Base-by-base conservation (phyloP, 1,140 invertebrate species). In the Drosophila arawakana region DNA sequence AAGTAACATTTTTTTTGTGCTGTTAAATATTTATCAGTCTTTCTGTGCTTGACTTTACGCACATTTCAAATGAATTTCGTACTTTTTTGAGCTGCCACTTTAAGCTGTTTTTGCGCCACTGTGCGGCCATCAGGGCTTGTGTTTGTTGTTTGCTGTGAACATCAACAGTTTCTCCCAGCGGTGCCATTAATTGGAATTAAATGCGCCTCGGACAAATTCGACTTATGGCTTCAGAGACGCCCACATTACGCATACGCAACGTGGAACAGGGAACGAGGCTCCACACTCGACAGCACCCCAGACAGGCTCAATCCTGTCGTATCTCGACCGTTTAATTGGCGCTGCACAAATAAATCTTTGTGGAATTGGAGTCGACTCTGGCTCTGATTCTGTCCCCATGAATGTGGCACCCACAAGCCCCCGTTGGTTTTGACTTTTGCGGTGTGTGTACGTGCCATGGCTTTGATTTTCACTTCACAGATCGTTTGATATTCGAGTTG, bases 401-500 rank as follows among this genome's bases (percentile, higher is more conserved):
- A 11, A 18, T 10, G 10, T 18, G 44, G n/a, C 39, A n/a, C 37
- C 18, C 55, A 44, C 3, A 66, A 44, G 34, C 15, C 44, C 60
- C 30, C 50, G 44, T 55, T 50, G 62, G 21, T 3, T 21, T 41
- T 25, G 55, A 9, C 25, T 30, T 30, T 30, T 5, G 25, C 25
- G 25, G 25, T 30, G 25, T 57, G 3, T 44, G 84, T 76, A 89
- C 84, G 84, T 89, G 84, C 80, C 69, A 21, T 46, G 69, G 62
- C 62, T 62, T 66, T 47, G 81, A 75, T 84, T 88, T 89, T 7
- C 35, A 58, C 84, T 76, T 90, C 85, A 90, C 85, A 90, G 81
- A 85, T 85, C 85, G 81, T 84, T 89, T 89, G 81, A 80, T 80
- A 88, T 88, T 67, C 34, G 73, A 88, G 78, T 65, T 73, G 68